Percentiles rank a stretch among this genome's conserved stretches.
These are phyloP conservation scores for Strongylocentrotus purpuratus DNA, from an alignment of 35 echinoderm and acorn worm species.

Conservation along the genomic window DNA sequence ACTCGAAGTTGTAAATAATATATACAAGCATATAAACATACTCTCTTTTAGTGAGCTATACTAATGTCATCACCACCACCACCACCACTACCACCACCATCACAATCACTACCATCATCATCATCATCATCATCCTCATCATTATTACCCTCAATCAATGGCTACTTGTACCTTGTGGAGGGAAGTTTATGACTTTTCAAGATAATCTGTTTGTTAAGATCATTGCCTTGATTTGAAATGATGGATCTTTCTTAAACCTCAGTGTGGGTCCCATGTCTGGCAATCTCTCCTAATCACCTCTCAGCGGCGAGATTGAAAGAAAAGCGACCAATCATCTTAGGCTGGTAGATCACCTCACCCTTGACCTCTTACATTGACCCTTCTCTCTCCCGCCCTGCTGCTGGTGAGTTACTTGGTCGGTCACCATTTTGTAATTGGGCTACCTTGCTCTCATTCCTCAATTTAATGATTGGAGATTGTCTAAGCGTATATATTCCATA, in stretches of 20 bases:
- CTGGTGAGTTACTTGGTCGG: neutral
- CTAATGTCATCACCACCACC: no score
- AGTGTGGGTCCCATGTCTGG: neutral
- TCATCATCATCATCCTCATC: neutral
- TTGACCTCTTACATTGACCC: neutral
- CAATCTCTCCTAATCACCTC: constrained; percentile 1
- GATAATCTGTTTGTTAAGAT: neutral
- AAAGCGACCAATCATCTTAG: neutral
- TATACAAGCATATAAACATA: no score
- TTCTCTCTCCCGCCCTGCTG: neutral
- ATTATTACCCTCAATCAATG: neutral
- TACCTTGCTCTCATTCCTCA: neutral
- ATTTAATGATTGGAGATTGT: neutral
- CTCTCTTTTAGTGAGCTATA: no score
- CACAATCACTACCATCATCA: neutral
- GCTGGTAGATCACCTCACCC: neutral
- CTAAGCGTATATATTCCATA: no score
- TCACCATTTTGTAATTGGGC: neutral
- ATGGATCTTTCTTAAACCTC: neutral
- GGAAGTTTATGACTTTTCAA: neutral
- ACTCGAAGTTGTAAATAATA: no score
- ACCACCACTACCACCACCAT: neutral
- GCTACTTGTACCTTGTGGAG: neutral
- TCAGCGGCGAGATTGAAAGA: constrained; percentile 7
- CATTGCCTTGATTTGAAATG: neutral